Evolutionary conservation across 2,113 vertebrate genomes (phyloP), one percentile per base, ranked within the genome.

Genomic region (Salvelinus fontinalis): DNA sequence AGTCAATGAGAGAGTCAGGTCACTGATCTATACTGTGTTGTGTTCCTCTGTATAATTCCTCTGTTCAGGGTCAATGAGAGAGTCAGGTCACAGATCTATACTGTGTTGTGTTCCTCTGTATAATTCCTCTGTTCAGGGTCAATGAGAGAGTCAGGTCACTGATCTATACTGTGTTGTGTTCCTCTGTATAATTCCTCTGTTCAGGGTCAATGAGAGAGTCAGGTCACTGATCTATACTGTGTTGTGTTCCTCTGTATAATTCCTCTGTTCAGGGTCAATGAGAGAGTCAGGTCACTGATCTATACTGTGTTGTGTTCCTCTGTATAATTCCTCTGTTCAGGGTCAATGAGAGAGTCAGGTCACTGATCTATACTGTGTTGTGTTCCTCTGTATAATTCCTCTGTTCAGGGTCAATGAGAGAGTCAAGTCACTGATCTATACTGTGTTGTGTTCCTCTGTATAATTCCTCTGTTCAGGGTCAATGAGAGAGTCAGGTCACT

Each of bases 21-120:
- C n/a, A n/a, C n/a, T 12, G 75, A 72, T 12, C 8, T 62, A 87
- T 87, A 70, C 86, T 60, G 82, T 88, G 44, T 31, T 51, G 49
- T 4, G 49, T 51, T 51, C 49, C 4, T 12, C 49, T 13, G 14
- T 39, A 1, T 39, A 39, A 9, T 39, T 39, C 34, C 9, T 7
- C 34, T 39, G 34, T n/a, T n/a, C n/a, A n/a, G n/a, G 9, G 39
- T 26, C 64, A 27, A 54, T 67, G 73, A 31, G 29, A 57, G 48
- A n/a, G 5, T 7, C 73, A 80, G 75, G 74, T 4, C n/a, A n/a
- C n/a, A 5, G 75, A 72, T 12, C 8, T 39, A 67, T 39, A 4
- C 14, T 14, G 11, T 16, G 49, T 51, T 51, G 49, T 4, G 49
- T 51, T 51, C 49, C 4, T 12, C 49, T 13, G 14, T 39, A 1